Conservation (phyloP, 1,140 invertebrate species). For the Manduca sexta region DNA sequence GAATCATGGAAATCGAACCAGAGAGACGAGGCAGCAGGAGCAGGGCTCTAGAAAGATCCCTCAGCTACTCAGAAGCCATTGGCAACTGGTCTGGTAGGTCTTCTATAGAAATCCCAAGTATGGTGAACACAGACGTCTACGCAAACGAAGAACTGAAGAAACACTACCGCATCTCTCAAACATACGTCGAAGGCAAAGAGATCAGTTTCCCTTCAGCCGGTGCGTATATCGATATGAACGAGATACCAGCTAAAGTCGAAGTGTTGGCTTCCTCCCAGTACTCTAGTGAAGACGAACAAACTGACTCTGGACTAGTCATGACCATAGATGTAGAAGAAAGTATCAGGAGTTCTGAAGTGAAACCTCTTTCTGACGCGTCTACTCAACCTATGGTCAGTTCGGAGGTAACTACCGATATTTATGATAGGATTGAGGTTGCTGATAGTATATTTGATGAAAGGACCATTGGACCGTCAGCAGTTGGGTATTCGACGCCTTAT, state of each 20-base stretch:
- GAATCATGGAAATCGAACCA: slow-evolving; percentile 29
- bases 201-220: slow-evolving; percentile 41
- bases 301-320: slow-evolving; percentile 45
- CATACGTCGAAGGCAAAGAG: slow-evolving; percentile 62
- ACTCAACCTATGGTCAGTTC: slow-evolving; percentile 41
- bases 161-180: slow-evolving; percentile 61
- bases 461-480: slow-evolving; percentile 18
- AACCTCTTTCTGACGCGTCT: slow-evolving; percentile 36
- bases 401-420: slow-evolving; percentile 32
- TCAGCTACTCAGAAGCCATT: slow-evolving; percentile 63
- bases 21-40: slow-evolving; percentile 43
- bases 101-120: slow-evolving; percentile 56
- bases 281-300: slow-evolving; percentile 50
- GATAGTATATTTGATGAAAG: slow-evolving; percentile 29
- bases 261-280: slow-evolving; percentile 26
- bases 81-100: slow-evolving; percentile 47
- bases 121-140: slow-evolving; percentile 55
- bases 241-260: neutral
- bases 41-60: slow-evolving; percentile 49
- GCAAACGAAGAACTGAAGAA: slow-evolving; percentile 63
- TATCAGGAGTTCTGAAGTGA: slow-evolving; percentile 35
- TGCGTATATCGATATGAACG: slow-evolving; percentile 27
- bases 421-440: slow-evolving; percentile 46
- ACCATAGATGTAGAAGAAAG: slow-evolving; percentile 57
- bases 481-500: slow-evolving; percentile 40